phyloP scores from a whole-genome alignment of 2,888 invertebrate species.

The Rapana venosa region DNA sequence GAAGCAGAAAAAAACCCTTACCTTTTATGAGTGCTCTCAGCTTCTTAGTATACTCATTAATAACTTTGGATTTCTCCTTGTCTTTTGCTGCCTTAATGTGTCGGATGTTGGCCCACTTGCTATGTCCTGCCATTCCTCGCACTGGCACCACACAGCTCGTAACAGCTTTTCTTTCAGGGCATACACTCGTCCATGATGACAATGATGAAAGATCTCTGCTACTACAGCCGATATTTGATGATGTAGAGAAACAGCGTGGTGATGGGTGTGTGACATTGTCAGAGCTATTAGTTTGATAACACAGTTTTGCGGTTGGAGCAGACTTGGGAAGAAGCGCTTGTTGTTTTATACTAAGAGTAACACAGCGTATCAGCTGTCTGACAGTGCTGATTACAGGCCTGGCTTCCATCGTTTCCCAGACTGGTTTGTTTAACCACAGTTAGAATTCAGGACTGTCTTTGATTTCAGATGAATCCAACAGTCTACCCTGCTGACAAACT shows the following conservation, averaged over 20 bases:
- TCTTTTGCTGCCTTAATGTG: constrained; percentile 86
- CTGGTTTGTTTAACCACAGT: background rate
- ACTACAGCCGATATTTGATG: background rate
- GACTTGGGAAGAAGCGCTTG: background rate
- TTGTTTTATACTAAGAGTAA: background rate
- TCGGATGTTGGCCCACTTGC: constrained; percentile 88
- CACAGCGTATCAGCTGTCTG: background rate
- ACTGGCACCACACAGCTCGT: background rate
- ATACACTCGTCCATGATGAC: background rate
- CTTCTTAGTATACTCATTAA: constrained; percentile 21
- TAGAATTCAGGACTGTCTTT: background rate
- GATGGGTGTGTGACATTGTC: background rate
- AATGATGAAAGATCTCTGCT: background rate
- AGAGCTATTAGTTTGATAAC: background rate
- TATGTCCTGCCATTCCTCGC: constrained; percentile 83
- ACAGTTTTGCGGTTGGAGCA: background rate
- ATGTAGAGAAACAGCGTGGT: background rate
- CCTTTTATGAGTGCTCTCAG: constrained; percentile 80
- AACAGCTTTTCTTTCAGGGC: background rate
- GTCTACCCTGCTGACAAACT: background rate
- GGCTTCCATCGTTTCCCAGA: background rate
- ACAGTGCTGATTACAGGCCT: background rate
- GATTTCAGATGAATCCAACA: background rate
- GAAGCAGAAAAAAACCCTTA: constrained; percentile 66
- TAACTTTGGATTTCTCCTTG: constrained; percentile 50